These are phyloP conservation scores for Myripristis jacobus DNA, from an alignment of 2,797 vertebrate species.

Conservation along the genomic window DNA sequence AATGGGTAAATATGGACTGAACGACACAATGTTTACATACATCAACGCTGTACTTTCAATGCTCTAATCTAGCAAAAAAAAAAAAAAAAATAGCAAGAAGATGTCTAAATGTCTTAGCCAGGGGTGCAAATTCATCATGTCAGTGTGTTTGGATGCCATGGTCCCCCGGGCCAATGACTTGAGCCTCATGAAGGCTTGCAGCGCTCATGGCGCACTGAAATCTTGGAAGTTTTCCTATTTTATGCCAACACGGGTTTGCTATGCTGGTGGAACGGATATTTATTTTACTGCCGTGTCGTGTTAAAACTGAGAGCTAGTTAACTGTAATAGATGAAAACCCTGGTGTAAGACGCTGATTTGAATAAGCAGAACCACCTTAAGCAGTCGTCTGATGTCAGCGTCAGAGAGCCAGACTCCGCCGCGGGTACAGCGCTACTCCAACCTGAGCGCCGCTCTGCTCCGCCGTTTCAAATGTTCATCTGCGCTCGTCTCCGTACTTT, in stretches of 20 bases:
- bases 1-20: no score
- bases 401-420: conserved; percentile 58
- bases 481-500: conserved; percentile 66
- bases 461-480: conserved; percentile 65
- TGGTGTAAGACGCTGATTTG: conserved; percentile 12
- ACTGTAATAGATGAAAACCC: conserved; percentile 2
- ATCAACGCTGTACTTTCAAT: not conserved
- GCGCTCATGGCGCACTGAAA: conserved; percentile 16
- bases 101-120: conserved; percentile 7
- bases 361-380: conserved; percentile 66
- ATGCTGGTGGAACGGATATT: not conserved
- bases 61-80: not conserved
- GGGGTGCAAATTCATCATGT: conserved; percentile 28
- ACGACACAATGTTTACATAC: not conserved
- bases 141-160: not conserved
- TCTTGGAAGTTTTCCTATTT: conserved; percentile 36
- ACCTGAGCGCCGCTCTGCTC: conserved; percentile 39
- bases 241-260: not conserved
- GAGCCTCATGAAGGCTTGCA: conserved; percentile 7
- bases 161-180: not conserved
- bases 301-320: not conserved
- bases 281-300: not conserved
- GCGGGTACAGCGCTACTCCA: conserved; percentile 49
- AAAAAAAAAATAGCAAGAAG: conserved; percentile 3
- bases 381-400: conserved; percentile 68